phyloP scores from a whole-genome alignment of 2,113 vertebrate genomes.

The Colossoma macropomum region DNA sequence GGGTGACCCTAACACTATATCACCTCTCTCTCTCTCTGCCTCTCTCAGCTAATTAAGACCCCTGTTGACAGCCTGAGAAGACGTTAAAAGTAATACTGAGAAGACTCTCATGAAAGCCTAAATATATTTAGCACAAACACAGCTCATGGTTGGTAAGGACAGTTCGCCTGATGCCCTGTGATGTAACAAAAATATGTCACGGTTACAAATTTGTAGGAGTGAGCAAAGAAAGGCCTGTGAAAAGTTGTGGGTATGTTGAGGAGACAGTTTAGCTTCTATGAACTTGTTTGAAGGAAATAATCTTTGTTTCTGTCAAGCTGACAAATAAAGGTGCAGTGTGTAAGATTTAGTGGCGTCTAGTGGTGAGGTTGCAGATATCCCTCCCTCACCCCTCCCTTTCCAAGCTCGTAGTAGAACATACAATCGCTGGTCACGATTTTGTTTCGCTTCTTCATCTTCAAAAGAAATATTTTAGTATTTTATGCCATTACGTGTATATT shows the following conservation, averaged over 20 bases:
- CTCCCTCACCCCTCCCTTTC: too few relatives aligned
- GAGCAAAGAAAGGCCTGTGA: neutral
- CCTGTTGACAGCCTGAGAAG: slow-evolving; percentile 34
- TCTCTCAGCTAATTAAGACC: slow-evolving; percentile 32
- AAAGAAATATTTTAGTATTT: too few relatives aligned
- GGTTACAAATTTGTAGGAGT: neutral
- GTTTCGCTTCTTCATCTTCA: too few relatives aligned
- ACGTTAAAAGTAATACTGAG: neutral
- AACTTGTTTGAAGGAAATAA: neutral
- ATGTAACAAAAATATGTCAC: neutral
- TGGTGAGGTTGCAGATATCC: too few relatives aligned
- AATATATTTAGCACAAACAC: slow-evolving; percentile 9
- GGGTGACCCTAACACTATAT: slow-evolving; percentile 31
- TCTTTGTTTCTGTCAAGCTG: too few relatives aligned
- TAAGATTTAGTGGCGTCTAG: too few relatives aligned
- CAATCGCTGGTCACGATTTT: too few relatives aligned
- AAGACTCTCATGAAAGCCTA: slow-evolving; percentile 15
- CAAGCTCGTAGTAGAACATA: too few relatives aligned
- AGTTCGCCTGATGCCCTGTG: neutral
- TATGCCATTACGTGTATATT: too few relatives aligned
- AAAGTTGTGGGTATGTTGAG: neutral
- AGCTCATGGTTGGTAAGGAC: neutral
- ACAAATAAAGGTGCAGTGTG: too few relatives aligned
- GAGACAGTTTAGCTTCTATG: neutral
- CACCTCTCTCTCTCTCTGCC: slow-evolving; percentile 3